Evolutionary conservation across 1,140 invertebrate species (phyloP), one percentile per base, ranked within the genome.

Genomic region (Holotrichia oblita): DNA sequence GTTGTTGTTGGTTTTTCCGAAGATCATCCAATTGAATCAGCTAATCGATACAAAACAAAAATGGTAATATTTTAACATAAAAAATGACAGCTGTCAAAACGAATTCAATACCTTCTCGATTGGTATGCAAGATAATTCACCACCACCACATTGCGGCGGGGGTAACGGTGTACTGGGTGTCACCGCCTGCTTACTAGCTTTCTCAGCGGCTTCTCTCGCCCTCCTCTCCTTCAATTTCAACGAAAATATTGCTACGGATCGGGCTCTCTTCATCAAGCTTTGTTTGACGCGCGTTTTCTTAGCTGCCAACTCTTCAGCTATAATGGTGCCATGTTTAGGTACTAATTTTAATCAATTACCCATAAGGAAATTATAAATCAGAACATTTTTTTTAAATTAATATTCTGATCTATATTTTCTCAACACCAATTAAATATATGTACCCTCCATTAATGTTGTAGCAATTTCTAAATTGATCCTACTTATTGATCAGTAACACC

Each of bases 201-300:
- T 92, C 78, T 91, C 89, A 77, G 92, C 91, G 0, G 92, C 92
- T 76, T 94, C 93, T 1, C 93, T 89, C 22, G 94, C 94, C 61
- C 94, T 88, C 42, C 93, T 89, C 80, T 94, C 93, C 79, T 94
- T 93, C 73, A 95, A 84, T 75, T 94, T 94, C 24, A 95, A 85
- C 0, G 94, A 95, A 85, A 95, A 95, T 80, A 95, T 94, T 8
- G 94, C 94, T 34, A 95, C 94, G 0, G 93, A 94, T 9, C 94
- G 88, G 4, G 94, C 94, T 69, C 94, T 89, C 85, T 95, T 95
- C 87, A 95, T 93, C 64, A 95, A 85, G 80, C 90, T 91, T 72
- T 93, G 92, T 79, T 93, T 93, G 0, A 93, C 92, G 44, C 93
- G 88, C 2, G 92, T 92, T 77, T 93, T 93, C 82, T 92, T 92